Base-by-base conservation (phyloP, 2,797 vertebrate genomes). In the Ptychadena robeensis region DNA sequence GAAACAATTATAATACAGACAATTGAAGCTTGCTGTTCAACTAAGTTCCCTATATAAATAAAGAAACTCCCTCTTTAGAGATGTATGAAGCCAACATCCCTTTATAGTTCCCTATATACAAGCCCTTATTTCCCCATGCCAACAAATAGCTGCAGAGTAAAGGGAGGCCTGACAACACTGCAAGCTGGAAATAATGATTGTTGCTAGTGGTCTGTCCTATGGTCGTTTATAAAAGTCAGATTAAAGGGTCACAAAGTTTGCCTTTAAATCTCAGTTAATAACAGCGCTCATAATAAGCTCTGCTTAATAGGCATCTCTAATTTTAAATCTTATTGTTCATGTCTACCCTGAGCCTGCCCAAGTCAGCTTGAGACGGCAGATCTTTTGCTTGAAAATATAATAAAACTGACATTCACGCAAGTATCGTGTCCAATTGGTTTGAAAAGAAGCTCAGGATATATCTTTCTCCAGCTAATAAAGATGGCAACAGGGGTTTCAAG, bases 401-500 rank as follows among this genome's bases (percentile, higher is more conserved):
- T 3, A 53, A 48, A 53, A 53, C 1, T 22, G 44, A 53, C 44
- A 22, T 22, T 22, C 15, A 53, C 44, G 7, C 4, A 53, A 53
- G 44, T 53, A 53, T 22, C 44, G 22, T 53, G 44, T 22, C 44
- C 44, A 53, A 53, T 22, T 53, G 44, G 44, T 22, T 2, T 53
- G 18, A 53, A 22, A n/a, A 4, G 18, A 2, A 53, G 18, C 18
- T 3, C 18, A 22, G 18, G 44, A 22, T 53, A 53, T 10, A 38
- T 27, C 64, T 67, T 67, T 77, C 63, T 77, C 44, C 31, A 53
- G 14, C 32, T 64, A 25, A 64, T 48, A 32, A 69, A 65, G 32
- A 35, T 37, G 70, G 15, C 59, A 27, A 66, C n/a, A 48, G 34
- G 57, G 69, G 79, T 64, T 73, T 37, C 59, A 48, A 15, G 28